A percentile compares a stretch with the other conserved stretches of the same genome.
Conservation (phyloP, 2,888 invertebrate genomes). For the Dasypogon diadema region DNA sequence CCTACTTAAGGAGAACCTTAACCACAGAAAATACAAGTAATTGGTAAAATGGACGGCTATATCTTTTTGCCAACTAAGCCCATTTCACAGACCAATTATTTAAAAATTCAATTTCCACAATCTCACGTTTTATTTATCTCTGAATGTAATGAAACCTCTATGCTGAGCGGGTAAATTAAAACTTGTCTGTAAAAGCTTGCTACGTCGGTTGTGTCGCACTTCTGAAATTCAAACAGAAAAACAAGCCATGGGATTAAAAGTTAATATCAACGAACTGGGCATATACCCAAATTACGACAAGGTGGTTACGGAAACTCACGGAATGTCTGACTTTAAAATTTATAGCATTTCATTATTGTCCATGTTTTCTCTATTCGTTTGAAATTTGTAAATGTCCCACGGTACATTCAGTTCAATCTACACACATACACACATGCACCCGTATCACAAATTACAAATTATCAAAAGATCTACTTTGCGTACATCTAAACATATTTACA, state of each 20-base stretch:
- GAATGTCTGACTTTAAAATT: conserved; percentile 29
- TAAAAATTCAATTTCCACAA: no score
- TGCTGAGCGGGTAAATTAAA: neutral
- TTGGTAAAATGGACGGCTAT: no score
- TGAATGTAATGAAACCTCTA: conserved; percentile 16
- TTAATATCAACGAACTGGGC: no score
- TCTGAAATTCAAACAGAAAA: neutral
- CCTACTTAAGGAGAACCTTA: no score
- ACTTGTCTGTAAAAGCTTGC: no score
- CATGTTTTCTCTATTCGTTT: conserved; percentile 37
- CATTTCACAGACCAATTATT: no score
- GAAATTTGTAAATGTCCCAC: conserved; percentile 42
- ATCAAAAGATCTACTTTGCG: conserved; percentile 8
- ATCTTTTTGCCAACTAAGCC: no score
- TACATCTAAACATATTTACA: conserved; percentile 47
- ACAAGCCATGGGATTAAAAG: neutral
- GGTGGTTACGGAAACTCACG: neutral
- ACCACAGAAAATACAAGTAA: no score
- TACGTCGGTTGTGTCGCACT: no score
- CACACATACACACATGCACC: conserved; percentile 8
- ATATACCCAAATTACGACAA: conserved; percentile 1
- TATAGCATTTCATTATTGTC: conserved; percentile 43
- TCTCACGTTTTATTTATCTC: no score
- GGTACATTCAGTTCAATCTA: conserved; percentile 10
- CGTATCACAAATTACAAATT: neutral